phyloP scores from a whole-genome alignment of 2,797 vertebrate genomes.

The Hydrolagus colliei region DNA sequence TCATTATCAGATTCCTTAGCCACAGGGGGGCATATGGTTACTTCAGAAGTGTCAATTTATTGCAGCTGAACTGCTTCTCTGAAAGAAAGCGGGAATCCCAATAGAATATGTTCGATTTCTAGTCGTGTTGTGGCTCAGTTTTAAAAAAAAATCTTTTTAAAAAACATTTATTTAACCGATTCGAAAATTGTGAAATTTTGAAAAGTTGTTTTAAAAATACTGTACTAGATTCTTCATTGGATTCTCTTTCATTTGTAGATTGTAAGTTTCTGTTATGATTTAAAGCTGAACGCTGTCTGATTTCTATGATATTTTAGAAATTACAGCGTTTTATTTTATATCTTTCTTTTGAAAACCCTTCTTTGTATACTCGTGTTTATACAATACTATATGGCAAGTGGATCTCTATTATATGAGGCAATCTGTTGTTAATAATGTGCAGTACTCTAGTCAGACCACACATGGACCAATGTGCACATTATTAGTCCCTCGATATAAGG shows the following conservation, averaged over 20 bases:
- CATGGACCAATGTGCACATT: no score
- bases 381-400: neutral
- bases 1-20: neutral
- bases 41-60: neutral
- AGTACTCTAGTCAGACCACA: no score
- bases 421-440: no score
- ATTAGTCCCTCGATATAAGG: no score
- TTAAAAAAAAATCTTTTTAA: neutral
- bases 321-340: neutral
- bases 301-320: neutral
- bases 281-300: neutral
- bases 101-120: neutral
- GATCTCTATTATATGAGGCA: no score
- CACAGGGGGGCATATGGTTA: neutral
- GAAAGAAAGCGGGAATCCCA: neutral
- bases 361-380: neutral
- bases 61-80: conserved; percentile 10
- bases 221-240: neutral
- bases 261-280: neutral
- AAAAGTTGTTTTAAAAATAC: neutral
- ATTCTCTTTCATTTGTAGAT: neutral
- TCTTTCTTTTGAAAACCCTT: neutral
- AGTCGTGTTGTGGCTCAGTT: neutral
- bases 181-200: neutral
- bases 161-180: neutral